Evolutionary conservation across 2,113 vertebrate genomes (phyloP).

Genomic region (Hippocampus mohnikei): DNA sequence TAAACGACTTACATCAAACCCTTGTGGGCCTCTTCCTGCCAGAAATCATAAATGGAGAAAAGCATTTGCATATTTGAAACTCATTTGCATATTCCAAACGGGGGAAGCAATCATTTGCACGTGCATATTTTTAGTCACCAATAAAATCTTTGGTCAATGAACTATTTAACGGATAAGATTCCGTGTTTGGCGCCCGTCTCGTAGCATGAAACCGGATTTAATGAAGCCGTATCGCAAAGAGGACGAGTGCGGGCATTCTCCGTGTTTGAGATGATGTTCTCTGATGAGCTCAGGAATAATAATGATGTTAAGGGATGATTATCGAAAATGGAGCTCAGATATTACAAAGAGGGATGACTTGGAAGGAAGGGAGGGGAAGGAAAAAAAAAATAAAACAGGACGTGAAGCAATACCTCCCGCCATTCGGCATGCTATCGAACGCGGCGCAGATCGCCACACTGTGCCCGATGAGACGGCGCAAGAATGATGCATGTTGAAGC

Average conservation of each 20-base stretch:
- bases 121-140: conserved; percentile 48
- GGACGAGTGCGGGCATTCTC: conserved; percentile 40
- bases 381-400: conserved; percentile 16
- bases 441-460: conserved; percentile 34
- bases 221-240: conserved; percentile 52
- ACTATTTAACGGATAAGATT: conserved; percentile 44
- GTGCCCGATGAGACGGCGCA: conserved; percentile 49
- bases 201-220: conserved; percentile 41
- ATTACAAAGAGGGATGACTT: conserved; percentile 45
- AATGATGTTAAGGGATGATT: conserved; percentile 53
- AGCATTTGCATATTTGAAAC: conserved; percentile 58
- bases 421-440: conserved; percentile 39
- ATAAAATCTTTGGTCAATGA: conserved; percentile 55
- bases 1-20: conserved; percentile 63
- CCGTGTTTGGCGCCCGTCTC: conserved; percentile 43
- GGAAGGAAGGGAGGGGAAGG: not conserved
- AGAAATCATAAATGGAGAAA: conserved; percentile 57
- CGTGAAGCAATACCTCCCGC: conserved; percentile 39
- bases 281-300: conserved; percentile 55
- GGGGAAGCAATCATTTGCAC: conserved; percentile 48
- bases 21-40: conserved; percentile 45
- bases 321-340: conserved; percentile 52
- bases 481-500: conserved; percentile 68
- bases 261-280: conserved; percentile 50
- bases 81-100: conserved; percentile 53